A percentile compares a stretch with the other conserved stretches of the same genome.
phyloP scores from a whole-genome alignment of 2,113 vertebrate species.

The Cyprinodon tularosa region DNA sequence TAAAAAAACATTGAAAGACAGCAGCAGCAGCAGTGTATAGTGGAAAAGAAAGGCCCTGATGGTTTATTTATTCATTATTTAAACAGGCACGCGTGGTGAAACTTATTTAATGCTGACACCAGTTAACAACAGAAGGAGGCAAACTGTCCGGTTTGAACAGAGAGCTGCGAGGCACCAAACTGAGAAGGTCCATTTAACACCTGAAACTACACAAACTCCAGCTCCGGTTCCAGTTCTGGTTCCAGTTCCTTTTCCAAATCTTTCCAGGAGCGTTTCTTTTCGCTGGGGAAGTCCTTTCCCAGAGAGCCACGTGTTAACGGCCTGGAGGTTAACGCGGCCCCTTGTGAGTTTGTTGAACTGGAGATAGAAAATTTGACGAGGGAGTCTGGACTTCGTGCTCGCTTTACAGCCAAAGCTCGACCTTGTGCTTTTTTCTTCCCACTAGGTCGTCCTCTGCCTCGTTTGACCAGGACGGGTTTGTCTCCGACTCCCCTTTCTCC shows the following conservation, averaged over 20 bases:
- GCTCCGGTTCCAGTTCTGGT: slow-evolving; percentile 44
- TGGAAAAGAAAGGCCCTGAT: slow-evolving; percentile 3
- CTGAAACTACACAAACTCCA: slow-evolving; percentile 30
- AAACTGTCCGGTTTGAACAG: neutral
- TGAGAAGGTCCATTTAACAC: neutral
- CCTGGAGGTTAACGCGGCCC: fast-evolving
- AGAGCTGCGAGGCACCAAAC: neutral
- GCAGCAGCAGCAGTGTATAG: slow-evolving; percentile 17
- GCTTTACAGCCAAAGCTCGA: neutral
- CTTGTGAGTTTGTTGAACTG: fast-evolving
- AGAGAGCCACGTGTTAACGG: slow-evolving; percentile 63
- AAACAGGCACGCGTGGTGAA: slow-evolving; percentile 42
- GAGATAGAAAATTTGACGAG: neutral
- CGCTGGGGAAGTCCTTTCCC: slow-evolving; percentile 74
- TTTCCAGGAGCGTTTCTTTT: slow-evolving; percentile 73
- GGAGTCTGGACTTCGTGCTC: neutral
- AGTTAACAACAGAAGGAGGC: neutral
- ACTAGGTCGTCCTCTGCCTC: slow-evolving; percentile 53
- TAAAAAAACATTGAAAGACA: neutral
- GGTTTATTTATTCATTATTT: slow-evolving; percentile 19
- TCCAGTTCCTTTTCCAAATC: slow-evolving; percentile 65
- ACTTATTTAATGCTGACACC: neutral
- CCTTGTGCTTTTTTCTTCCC: neutral
- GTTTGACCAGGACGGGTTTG: neutral
- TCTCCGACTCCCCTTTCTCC: fast-evolving